Conservation (phyloP, 2,888 invertebrate species). For the Mechanitis messenoides region DNA sequence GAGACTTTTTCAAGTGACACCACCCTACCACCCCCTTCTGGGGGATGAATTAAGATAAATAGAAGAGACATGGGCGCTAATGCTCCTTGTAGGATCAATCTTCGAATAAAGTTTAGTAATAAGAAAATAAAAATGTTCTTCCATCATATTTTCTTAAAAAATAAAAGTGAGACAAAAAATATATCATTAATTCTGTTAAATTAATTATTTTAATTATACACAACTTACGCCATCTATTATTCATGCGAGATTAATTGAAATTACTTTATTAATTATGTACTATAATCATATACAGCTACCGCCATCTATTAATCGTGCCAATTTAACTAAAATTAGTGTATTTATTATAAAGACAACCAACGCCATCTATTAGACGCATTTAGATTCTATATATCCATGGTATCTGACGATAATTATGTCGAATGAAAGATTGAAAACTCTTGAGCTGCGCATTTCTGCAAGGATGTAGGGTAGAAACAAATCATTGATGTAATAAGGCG, state of each 20-base stretch:
- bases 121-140: too few species aligned
- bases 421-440: constrained; percentile 66
- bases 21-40: constrained; percentile 34
- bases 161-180: too few species aligned
- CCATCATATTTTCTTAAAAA: too few species aligned
- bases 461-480: constrained; percentile 36
- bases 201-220: too few species aligned
- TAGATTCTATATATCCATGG: constrained; percentile 29
- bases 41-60: constrained; percentile 28
- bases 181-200: too few species aligned
- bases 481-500: constrained; percentile 34
- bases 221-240: too few species aligned
- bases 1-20: constrained; percentile 74
- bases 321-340: not conserved
- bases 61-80: constrained; percentile 34
- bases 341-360: not conserved
- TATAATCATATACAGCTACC: not conserved
- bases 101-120: too few species aligned
- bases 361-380: constrained; percentile 28
- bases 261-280: too few species aligned
- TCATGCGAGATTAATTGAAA: too few species aligned
- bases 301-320: not conserved
- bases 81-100: too few species aligned
- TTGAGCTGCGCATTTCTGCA: constrained; percentile 47
- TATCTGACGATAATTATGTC: constrained; percentile 69